phyloP scores from a whole-genome alignment of 2,888 invertebrate genomes.

The Pilophorus perplexus region DNA sequence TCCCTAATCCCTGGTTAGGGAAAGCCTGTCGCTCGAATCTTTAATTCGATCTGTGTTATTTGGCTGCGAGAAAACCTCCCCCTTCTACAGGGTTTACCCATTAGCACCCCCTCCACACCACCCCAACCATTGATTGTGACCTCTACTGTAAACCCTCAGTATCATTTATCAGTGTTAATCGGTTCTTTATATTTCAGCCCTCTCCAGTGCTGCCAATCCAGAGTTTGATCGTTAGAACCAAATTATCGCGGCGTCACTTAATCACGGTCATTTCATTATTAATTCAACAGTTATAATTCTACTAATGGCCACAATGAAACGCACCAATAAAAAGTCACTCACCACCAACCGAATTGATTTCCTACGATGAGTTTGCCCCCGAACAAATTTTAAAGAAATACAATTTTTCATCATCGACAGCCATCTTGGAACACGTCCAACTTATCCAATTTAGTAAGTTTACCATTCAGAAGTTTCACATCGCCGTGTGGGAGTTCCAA shows the following conservation, averaged over 20 bases:
- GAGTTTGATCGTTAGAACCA: conserved; percentile 12
- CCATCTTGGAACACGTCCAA: too few species aligned
- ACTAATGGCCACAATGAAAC: too few species aligned
- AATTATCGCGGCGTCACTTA: conserved; percentile 2
- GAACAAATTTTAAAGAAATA: too few species aligned
- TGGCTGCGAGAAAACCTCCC: background rate
- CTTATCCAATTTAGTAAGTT: too few species aligned
- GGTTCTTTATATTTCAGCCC: conserved; percentile 24
- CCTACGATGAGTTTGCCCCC: too few species aligned
- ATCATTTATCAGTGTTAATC: conserved; percentile 24
- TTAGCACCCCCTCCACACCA: conserved; percentile 1
- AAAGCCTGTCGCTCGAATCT: too few species aligned
- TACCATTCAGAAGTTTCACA: too few species aligned
- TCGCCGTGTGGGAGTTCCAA: too few species aligned
- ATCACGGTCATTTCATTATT: conserved; percentile 7
- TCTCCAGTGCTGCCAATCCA: background rate
- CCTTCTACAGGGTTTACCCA: conserved; percentile 24
- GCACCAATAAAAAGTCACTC: too few species aligned
- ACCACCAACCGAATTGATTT: too few species aligned
- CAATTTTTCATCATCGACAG: too few species aligned
- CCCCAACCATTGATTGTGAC: background rate
- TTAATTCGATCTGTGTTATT: conserved; percentile 25
- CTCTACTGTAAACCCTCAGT: conserved; percentile 1
- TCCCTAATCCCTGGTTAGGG: conserved; percentile 12
- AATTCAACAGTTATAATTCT: too few species aligned